These are phyloP conservation scores for Venturia canescens DNA, from an alignment of 1,140 invertebrate genomes.

Conservation along the genomic window DNA sequence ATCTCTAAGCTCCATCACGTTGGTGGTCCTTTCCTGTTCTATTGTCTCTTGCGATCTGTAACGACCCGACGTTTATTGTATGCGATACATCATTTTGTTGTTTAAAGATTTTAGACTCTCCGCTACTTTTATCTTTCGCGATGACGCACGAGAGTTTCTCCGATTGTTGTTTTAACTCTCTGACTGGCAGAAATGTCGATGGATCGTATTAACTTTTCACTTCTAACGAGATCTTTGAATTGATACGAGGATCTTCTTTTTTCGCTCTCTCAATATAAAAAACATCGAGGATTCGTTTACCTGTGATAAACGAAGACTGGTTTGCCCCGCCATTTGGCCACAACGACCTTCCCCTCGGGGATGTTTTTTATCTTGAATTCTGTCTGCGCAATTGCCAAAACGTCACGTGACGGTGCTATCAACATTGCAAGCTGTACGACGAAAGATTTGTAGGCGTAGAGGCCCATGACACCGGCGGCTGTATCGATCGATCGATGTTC, in stretches of 20 bases:
- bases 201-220: background rate
- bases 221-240: background rate
- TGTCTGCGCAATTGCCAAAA: constrained; percentile 60
- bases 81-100: constrained; percentile 25
- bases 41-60: constrained; percentile 78
- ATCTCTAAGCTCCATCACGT: constrained; percentile 83
- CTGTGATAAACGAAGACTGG: constrained; percentile 67
- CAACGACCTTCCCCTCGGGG: constrained; percentile 58
- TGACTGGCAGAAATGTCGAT: background rate
- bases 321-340: constrained; percentile 65
- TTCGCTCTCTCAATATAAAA: background rate
- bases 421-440: constrained; percentile 59
- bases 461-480: constrained; percentile 52
- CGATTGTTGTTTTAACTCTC: background rate
- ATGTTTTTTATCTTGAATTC: constrained; percentile 62
- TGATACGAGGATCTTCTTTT: background rate
- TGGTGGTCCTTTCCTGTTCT: constrained; percentile 80
- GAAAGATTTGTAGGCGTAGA: constrained; percentile 61
- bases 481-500: constrained; percentile 14
- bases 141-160: too few relatives aligned
- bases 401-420: constrained; percentile 59
- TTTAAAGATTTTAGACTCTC: background rate
- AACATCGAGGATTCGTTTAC: constrained; percentile 46
- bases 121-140: too few relatives aligned
- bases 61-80: background rate